Evolutionary conservation across 2,797 vertebrate species (phyloP).

Genomic region (Limosa lapponica): DNA sequence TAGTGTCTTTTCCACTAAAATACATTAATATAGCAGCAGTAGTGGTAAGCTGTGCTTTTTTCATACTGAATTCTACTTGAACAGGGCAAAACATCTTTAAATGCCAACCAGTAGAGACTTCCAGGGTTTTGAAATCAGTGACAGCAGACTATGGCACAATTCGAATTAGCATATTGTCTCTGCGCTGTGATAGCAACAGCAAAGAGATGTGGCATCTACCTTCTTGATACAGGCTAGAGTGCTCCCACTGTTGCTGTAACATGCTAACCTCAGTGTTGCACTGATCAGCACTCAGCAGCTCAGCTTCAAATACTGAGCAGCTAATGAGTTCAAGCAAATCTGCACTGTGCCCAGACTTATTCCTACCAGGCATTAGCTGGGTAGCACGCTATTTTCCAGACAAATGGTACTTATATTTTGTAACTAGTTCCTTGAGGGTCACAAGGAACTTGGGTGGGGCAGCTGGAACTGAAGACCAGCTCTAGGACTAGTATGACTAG

Average conservation of each 20-base stretch:
- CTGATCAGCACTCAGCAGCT: not conserved
- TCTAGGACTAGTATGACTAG: not conserved
- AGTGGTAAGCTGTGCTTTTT: not conserved
- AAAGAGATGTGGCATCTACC: not conserved
- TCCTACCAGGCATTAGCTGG: not conserved
- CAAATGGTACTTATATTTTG: not conserved
- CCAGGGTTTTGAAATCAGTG: not conserved
- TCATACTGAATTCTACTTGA: not conserved
- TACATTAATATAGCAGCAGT: not conserved
- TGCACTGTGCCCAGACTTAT: not conserved
- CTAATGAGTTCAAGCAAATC: not conserved
- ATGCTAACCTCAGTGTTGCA: not conserved
- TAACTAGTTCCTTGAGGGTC: not conserved
- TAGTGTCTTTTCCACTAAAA: not conserved
- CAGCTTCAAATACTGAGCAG: not conserved
- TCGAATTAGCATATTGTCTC: not conserved
- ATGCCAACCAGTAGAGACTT: not conserved
- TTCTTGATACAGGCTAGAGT: not conserved
- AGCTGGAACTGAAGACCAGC: not conserved
- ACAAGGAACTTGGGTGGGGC: not conserved
- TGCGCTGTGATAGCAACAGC: not conserved
- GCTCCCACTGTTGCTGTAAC: not conserved
- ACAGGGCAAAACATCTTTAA: not conserved
- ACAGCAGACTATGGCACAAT: not conserved
- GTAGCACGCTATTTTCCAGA: not conserved